A percentile compares a stretch with the other conserved stretches of the same genome.
Evolutionary conservation across 1,140 invertebrate species (phyloP).

Genomic region (Orussus abietinus): DNA sequence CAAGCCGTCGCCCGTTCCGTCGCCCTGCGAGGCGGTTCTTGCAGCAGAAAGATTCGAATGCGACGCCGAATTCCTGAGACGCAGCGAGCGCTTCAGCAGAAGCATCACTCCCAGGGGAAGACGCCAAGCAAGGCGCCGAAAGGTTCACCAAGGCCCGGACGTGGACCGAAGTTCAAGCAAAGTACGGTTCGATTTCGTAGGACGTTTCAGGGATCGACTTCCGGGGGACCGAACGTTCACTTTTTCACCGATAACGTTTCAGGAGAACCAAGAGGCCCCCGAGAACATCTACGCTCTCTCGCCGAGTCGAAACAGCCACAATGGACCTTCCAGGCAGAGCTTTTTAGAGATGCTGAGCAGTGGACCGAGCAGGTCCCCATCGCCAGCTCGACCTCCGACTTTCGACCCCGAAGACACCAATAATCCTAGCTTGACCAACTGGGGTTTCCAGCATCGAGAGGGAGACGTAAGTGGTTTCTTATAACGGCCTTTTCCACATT

Average conservation of each 20-base stretch:
- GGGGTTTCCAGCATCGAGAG: slow-evolving; percentile 43
- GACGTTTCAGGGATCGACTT: background rate
- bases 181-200: slow-evolving; percentile 21
- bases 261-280: slow-evolving; percentile 45
- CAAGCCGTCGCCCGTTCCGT: slow-evolving; percentile 37
- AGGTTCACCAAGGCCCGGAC: slow-evolving; percentile 32
- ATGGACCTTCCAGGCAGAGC: slow-evolving; percentile 36
- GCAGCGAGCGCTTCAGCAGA: slow-evolving; percentile 58
- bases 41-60: slow-evolving; percentile 47
- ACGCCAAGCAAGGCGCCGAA: slow-evolving; percentile 41
- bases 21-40: slow-evolving; percentile 37
- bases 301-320: slow-evolving; percentile 22
- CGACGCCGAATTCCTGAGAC: slow-evolving; percentile 53
- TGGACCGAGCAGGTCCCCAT: slow-evolving; percentile 47
- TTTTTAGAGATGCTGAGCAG: slow-evolving; percentile 49
- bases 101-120: slow-evolving; percentile 50
- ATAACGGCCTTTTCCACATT: no score
- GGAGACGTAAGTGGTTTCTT: slow-evolving; percentile 36
- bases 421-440: slow-evolving; percentile 47
- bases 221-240: background rate
- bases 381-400: slow-evolving; percentile 40
- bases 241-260: slow-evolving; percentile 2
- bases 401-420: slow-evolving; percentile 41
- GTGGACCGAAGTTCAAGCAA: slow-evolving; percentile 39
- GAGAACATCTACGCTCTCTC: slow-evolving; percentile 32